Base-by-base conservation (phyloP, 1,140 invertebrate genomes). In the Leptestheria dahalacensis region DNA sequence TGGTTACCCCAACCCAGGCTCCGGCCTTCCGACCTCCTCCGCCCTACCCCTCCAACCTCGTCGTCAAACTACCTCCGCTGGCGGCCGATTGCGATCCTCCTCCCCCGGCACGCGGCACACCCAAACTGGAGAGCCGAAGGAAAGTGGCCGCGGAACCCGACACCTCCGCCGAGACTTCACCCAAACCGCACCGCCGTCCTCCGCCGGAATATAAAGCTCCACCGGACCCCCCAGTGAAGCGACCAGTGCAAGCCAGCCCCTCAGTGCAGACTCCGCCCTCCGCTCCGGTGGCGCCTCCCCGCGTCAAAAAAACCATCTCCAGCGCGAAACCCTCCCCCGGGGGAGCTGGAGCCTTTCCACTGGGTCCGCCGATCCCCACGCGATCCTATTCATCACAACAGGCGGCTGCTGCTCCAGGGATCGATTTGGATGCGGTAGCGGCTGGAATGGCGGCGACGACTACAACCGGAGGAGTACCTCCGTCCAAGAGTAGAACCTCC, bases 181-280 rank as follows among this genome's bases (percentile, higher is more conserved):
- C 50, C 2, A 12, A 24, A 3, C n/a, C n/a, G n/a, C n/a, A n/a
- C 6, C 21, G 58, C 18, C 26, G 58, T 12, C 29, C 41, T 18
- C 58, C 58, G 6, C 58, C 58, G 12, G 51, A 60, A 4, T 60
- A 60, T 21, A 50, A 60, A 41, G 58, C 58, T 10, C 58, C 58
- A 2, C 58, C 58, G 4, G 53, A 56, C 20, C 53, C 53, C 26
- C 58, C 58, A 25, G 49, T 50, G 18, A 60, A 60, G 26, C 58
- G 18, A 1, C 11, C 33, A n/a, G 25, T 21, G 11, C 48, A 41
- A 29, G 28, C 49, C 10, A 52, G 41, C 11, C 20, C 23, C 4
- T 15, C 33, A 41, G 33, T 41, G 33, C 33, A 41, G 33, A 6
- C 33, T 6, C 15, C 33, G 6, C 33, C 33, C 15, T 15, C 33